These are phyloP conservation scores for Sebastes steindachneri DNA, from an alignment of 2,797 vertebrate species.

Conservation along the genomic window DNA sequence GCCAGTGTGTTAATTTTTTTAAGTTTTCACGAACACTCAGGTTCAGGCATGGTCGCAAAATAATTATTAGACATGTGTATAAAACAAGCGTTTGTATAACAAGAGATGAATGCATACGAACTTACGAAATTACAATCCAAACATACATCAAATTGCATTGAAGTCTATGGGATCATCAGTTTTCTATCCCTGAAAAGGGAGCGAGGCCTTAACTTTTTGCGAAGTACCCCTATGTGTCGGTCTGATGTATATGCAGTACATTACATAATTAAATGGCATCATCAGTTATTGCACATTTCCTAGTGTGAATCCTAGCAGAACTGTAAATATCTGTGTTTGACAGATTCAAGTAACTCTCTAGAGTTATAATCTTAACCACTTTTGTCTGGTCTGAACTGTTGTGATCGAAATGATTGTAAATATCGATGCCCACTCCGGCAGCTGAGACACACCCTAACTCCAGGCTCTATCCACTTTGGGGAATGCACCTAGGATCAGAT, in stretches of 20 bases:
- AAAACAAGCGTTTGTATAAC: too few relatives aligned
- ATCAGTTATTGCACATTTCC: neutral
- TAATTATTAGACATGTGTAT: too few relatives aligned
- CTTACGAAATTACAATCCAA: too few relatives aligned
- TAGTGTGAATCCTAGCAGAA: neutral
- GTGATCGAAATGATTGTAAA: neutral
- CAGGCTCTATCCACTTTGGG: conserved; percentile 4
- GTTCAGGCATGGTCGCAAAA: too few relatives aligned
- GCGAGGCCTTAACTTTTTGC: too few relatives aligned
- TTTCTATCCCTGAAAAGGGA: too few relatives aligned
- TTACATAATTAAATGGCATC: neutral
- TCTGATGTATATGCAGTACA: neutral
- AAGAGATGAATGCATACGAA: too few relatives aligned
- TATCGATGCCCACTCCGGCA: neutral
- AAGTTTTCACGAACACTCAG: too few relatives aligned
- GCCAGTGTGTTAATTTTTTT: too few relatives aligned
- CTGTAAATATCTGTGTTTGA: neutral
- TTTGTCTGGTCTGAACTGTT: neutral
- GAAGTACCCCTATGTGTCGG: accelerated
- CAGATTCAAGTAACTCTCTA: neutral
- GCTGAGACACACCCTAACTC: neutral
- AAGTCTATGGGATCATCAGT: too few relatives aligned
- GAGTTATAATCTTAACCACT: neutral
- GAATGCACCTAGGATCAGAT: conserved; percentile 39
- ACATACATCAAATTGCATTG: too few relatives aligned